phyloP scores from a whole-genome alignment of 2,888 invertebrate species.

The Meiosimyza platycephala region DNA sequence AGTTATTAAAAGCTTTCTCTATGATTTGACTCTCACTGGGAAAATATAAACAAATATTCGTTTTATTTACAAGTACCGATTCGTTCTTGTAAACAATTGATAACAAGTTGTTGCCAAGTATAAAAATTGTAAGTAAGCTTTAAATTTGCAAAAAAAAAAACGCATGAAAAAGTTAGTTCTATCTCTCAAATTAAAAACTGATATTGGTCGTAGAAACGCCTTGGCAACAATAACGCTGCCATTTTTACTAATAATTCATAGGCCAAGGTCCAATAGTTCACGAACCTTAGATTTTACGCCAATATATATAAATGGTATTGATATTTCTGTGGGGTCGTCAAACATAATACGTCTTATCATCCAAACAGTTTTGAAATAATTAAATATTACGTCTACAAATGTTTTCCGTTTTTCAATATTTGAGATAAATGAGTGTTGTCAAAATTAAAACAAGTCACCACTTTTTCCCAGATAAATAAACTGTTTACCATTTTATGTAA shows the following conservation, averaged over 20 bases:
- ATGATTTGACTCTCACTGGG: not conserved
- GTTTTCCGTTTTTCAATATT: not conserved
- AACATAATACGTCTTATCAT: too few species aligned
- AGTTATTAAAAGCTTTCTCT: not conserved
- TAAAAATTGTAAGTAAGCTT: not conserved
- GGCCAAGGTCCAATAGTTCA: not conserved
- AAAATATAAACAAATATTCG: constrained; percentile 6
- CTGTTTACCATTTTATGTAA: too few species aligned
- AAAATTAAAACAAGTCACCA: not conserved
- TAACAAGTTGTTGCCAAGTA: constrained; percentile 14
- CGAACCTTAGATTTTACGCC: too few species aligned
- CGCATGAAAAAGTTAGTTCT: not conserved
- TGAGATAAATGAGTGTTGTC: not conserved
- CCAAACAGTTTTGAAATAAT: too few species aligned
- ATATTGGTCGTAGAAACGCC: not conserved
- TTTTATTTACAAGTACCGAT: not conserved
- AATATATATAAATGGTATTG: too few species aligned
- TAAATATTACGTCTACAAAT: not conserved
- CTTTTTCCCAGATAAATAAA: too few species aligned
- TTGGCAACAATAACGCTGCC: not conserved
- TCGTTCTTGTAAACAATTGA: constrained; percentile 10
- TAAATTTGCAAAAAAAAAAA: not conserved
- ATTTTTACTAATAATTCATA: not conserved
- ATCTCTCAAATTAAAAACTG: not conserved
- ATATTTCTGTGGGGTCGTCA: too few species aligned